phyloP scores from a whole-genome alignment of 2,113 vertebrate species.

The Myxocyprinus asiaticus region DNA sequence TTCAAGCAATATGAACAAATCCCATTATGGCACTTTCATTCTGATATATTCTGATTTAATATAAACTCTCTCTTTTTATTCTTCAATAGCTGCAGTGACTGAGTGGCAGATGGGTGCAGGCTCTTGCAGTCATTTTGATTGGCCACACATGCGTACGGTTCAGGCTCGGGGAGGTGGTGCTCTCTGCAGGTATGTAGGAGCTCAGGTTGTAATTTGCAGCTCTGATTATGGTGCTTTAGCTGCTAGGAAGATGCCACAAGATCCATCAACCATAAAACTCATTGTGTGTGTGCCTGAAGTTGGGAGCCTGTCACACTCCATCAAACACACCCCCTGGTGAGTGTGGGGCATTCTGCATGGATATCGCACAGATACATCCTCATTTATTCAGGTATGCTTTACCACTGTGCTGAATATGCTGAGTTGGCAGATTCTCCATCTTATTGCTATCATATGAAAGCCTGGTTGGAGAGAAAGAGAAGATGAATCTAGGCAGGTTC shows the following conservation, averaged over 20 bases:
- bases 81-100: constrained; percentile 24
- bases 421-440: constrained; percentile 54
- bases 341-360: constrained; percentile 3
- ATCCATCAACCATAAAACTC: constrained; percentile 32
- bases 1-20: constrained; percentile 7
- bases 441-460: constrained; percentile 25
- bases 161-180: neutral
- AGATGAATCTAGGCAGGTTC: neutral
- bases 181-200: neutral
- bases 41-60: constrained; percentile 46
- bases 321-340: constrained; percentile 39
- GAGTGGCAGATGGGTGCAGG: constrained; percentile 47
- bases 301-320: constrained; percentile 35
- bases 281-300: constrained; percentile 53
- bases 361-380: constrained; percentile 19
- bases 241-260: neutral
- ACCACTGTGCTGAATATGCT: constrained; percentile 39
- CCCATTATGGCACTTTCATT: constrained; percentile 18
- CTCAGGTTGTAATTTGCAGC: constrained; percentile 34
- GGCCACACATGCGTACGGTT: constrained; percentile 5
- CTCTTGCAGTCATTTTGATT: constrained; percentile 50
- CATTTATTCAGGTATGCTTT: constrained; percentile 46
- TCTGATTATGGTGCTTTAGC: constrained; percentile 33
- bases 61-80: constrained; percentile 30
- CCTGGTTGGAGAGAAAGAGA: neutral